Evolutionary conservation across 2,888 invertebrate genomes (phyloP).

Genomic region (Eristalis tenax): DNA sequence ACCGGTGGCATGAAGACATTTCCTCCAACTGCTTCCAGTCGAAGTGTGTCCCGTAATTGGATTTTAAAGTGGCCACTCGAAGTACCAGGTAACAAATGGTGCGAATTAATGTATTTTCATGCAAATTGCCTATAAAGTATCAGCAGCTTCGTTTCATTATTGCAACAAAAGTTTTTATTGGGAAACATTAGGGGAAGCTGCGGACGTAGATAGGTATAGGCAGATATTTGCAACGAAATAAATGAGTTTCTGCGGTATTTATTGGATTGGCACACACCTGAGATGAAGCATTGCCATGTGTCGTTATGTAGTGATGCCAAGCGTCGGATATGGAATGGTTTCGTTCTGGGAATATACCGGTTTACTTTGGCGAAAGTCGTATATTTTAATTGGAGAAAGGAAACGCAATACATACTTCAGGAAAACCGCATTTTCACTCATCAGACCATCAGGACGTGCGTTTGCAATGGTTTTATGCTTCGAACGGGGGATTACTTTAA

Average conservation of each 20-base stretch:
- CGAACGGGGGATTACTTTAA: neutral
- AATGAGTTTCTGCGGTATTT: slow-evolving; percentile 58
- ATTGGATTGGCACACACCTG: slow-evolving; percentile 30
- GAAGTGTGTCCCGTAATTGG: slow-evolving; percentile 46
- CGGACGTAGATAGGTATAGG: neutral
- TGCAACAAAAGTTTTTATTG: slow-evolving; percentile 56
- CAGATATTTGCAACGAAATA: slow-evolving; percentile 45
- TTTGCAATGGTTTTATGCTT: neutral
- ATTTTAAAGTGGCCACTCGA: slow-evolving; percentile 57
- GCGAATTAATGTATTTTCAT: slow-evolving; percentile 62
- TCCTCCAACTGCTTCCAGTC: slow-evolving; percentile 21
- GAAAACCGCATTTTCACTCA: neutral
- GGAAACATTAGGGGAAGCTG: slow-evolving; percentile 29
- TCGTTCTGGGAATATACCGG: neutral
- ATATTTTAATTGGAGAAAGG: neutral
- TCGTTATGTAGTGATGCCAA: neutral
- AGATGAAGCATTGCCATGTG: slow-evolving; percentile 13
- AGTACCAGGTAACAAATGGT: slow-evolving; percentile 59
- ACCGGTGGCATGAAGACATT: slow-evolving; percentile 53
- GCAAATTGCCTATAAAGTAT: slow-evolving; percentile 51
- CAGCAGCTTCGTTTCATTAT: slow-evolving; percentile 47
- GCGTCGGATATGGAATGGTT: neutral
- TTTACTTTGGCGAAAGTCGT: neutral
- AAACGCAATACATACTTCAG: neutral
- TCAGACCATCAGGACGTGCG: neutral